Base-by-base conservation (phyloP, 2,797 vertebrate genomes). In the Sebastes baramenuke region DNA sequence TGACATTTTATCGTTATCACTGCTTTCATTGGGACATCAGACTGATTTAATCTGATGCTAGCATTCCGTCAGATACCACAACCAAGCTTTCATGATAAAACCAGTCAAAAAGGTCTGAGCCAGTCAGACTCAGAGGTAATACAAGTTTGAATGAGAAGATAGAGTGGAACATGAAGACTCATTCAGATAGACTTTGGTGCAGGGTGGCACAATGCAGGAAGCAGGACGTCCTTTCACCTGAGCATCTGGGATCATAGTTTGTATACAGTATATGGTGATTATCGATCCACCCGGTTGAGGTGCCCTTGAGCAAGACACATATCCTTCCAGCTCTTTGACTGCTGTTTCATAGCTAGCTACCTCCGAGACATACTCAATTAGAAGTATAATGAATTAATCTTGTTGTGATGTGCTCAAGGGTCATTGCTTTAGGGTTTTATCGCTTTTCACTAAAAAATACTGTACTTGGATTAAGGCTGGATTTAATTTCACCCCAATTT, bases 1-100 rank as follows among this genome's bases (percentile, higher is more conserved):
- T 74, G 87, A 82, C 72, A 83, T 87, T 86, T 87, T 42, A 75
- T 69, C 64, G 0, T 62, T 32, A 79, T 78, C 25, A 2, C 64
- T 54, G 38, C 55, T 75, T 72, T 82, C 22, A 66, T 55, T 46
- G 36, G 56, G 61, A 82, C 77, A 75, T 81, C 85, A 68, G 52
- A 36, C 25, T 9, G 79, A 87, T 69, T 61, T 82, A 82, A 80
- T 80, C 77, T 62, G 38, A 64, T 20, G 38, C 30, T 68, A 60
- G 62, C 72, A 32, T 70, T 67, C 36, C 67, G 62, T 72, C 38
- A 60, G 70, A 77, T 32, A 67, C 36, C 24, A 34, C 42, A 7
- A 32, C 49, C 22, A 24, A 22, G 65, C 58, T 73, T 79, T 79
- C 49, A 54, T 67, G 60, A 77, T 66, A 67, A 59, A 65, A 72